Evolutionary conservation across 2,888 invertebrate species (phyloP), one percentile per base, ranked within the genome.

Genomic region (Megalurothrips usitatus): DNA sequence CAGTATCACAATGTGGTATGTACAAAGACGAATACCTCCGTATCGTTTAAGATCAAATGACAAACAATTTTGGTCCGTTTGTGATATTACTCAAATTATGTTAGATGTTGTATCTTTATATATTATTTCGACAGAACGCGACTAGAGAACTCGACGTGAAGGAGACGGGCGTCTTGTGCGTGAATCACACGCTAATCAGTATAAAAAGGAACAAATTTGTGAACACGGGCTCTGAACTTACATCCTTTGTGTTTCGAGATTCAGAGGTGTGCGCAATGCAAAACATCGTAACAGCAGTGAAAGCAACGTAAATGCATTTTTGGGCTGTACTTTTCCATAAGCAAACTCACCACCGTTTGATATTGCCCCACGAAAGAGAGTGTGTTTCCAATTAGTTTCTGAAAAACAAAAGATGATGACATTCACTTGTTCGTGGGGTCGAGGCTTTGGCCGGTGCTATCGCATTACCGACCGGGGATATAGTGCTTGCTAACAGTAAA

Each of bases 1-100:
- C 68, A 75, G 68, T 75, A 75, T 75, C 68, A 75, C 68, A 75
- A 75, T 75, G 68, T 75, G 68, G n/a, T 75, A 75, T 75, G 68
- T 75, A 26, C 23, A 75, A 8, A 26, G 26, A 75, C 23, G 26
- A 75, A 75, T 75, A 75, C 68, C 68, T 10, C 68, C 8, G 26
- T 1, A 12, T 26, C 26, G 26, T 26, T 12, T 26, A 75, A 26
- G 23, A 26, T 75, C 12, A 75, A 75, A 75, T 75, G 68, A 75
- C 23, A 75, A 23, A 26, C 12, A 58, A 58, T 23, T 75, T 26
- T 75, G 23, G 68, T 23, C 26, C 68, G 10, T 75, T 9, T 75
- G 10, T 75, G 68, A 75, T 75, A 75, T 75, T 26, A 26, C 11
- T 58, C 17, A n/a, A 58, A 58, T 19, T 58, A 58, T 14, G n/a